phyloP scores from a whole-genome alignment of 2,888 invertebrate genomes.

The Arctia plantaginis region DNA sequence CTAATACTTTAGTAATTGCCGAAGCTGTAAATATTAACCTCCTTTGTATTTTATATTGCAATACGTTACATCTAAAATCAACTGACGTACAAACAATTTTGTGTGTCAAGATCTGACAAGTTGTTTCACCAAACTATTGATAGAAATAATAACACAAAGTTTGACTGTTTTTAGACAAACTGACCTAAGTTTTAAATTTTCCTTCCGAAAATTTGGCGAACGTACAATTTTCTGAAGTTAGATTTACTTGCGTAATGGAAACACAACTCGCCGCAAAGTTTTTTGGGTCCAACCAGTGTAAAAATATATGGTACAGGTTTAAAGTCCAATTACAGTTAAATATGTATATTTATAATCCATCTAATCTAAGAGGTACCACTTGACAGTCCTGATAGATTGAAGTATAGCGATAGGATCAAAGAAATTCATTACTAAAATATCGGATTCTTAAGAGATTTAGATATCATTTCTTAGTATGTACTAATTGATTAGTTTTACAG shows the following conservation, averaged over 20 bases:
- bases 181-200: neutral
- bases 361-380: no score
- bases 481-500: no score
- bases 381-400: no score
- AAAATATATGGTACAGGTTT: no score
- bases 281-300: neutral
- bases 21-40: constrained; percentile 49
- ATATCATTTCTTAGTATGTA: no score
- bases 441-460: no score
- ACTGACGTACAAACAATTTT: constrained; percentile 27
- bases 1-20: constrained; percentile 60
- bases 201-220: neutral
- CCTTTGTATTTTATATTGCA: constrained; percentile 48
- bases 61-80: constrained; percentile 17
- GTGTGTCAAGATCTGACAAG: constrained; percentile 25
- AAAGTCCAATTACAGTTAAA: neutral
- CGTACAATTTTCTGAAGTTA: neutral
- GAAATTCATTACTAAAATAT: no score
- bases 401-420: no score
- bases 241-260: neutral
- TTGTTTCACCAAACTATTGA: constrained; percentile 37
- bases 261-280: neutral
- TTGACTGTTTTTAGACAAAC: neutral
- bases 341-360: no score
- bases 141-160: constrained; percentile 33